These are phyloP conservation scores for Tinamus major DNA, from an alignment of 2,797 vertebrate genomes.

Conservation along the genomic window DNA sequence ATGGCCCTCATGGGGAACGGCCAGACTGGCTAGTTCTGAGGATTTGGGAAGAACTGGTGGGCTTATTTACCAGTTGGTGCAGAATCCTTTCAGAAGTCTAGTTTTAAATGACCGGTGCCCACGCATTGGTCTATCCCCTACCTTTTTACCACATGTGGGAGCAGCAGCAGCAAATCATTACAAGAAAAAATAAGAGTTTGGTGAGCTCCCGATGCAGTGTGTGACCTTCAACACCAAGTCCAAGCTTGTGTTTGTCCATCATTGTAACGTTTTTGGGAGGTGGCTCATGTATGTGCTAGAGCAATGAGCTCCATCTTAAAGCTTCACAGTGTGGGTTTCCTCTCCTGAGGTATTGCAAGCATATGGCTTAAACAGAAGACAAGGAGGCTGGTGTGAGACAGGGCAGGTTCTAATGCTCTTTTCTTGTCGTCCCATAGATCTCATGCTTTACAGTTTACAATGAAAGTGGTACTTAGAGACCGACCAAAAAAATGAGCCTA, in stretches of 20 bases:
- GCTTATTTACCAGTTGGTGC: not conserved
- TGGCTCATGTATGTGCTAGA: accelerated
- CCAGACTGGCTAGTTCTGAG: not conserved
- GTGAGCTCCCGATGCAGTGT: accelerated
- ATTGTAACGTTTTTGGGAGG: accelerated
- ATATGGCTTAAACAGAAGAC: accelerated
- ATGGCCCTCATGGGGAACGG: not conserved
- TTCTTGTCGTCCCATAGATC: slow-evolving; percentile 68
- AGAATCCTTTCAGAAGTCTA: not conserved
- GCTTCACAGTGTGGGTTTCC: accelerated
- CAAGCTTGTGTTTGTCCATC: accelerated
- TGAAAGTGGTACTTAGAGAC: slow-evolving; percentile 73
- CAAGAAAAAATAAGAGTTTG: not conserved
- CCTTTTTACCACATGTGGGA: not conserved
- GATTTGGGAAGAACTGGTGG: not conserved
- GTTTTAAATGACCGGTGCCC: not conserved
- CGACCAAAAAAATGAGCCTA: slow-evolving; percentile 84
- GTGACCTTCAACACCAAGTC: not conserved
- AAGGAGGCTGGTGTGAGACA: not conserved
- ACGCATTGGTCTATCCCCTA: not conserved
- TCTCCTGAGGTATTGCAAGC: accelerated
- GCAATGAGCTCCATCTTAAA: accelerated
- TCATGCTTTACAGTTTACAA: slow-evolving; percentile 44
- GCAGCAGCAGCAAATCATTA: not conserved
- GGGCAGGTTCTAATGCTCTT: not conserved